These are phyloP conservation scores for Psittacula cyanocephala DNA, from an alignment of 2,113 vertebrate genomes.

Conservation along the genomic window DNA sequence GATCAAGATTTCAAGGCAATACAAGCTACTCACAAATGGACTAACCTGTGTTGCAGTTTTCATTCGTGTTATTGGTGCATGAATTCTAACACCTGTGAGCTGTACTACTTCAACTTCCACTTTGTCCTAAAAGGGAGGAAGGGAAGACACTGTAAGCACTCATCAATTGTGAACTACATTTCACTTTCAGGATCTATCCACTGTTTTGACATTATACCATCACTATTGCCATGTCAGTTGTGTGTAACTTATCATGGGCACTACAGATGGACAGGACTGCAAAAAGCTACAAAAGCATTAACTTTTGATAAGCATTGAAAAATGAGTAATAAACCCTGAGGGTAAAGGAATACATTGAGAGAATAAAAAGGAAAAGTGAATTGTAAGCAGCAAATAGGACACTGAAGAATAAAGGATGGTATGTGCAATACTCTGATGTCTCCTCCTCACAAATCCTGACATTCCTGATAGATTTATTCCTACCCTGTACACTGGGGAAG, in stretches of 20 bases:
- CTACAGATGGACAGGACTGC: neutral
- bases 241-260: neutral
- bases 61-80: slow-evolving; percentile 89
- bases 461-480: neutral
- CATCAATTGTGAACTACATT: neutral
- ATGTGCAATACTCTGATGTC: neutral
- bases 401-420: neutral
- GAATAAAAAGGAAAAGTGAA: neutral
- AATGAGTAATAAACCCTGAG: neutral
- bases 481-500: neutral
- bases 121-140: slow-evolving; percentile 76
- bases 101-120: slow-evolving; percentile 91
- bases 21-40: neutral
- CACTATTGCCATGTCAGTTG: neutral
- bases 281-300: neutral
- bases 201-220: neutral
- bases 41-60: slow-evolving; percentile 86
- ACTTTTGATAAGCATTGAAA: neutral
- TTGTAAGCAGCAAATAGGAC: neutral
- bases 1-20: neutral
- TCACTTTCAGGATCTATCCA: neutral
- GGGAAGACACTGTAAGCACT: neutral
- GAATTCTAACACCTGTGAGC: slow-evolving; percentile 86
- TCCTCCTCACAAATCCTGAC: neutral
- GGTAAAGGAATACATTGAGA: neutral